Percentiles rank a stretch among this genome's conserved stretches.
These are phyloP conservation scores for Glaucidium brasilianum DNA, from an alignment of 2,113 vertebrate species.

Conservation along the genomic window DNA sequence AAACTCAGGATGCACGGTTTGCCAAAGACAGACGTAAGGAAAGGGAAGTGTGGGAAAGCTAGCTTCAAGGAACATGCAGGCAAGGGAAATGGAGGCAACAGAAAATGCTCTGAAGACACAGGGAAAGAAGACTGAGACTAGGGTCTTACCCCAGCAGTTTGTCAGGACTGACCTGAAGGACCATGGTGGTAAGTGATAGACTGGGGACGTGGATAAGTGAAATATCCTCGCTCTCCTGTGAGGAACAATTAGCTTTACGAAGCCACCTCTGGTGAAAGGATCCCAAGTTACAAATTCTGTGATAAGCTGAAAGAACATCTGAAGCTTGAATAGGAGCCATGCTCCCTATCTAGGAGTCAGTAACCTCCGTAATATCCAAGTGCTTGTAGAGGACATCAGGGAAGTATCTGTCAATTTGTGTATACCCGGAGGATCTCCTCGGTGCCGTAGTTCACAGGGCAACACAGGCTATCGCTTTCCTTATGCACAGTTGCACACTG, in stretches of 20 bases:
- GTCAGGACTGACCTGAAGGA: not conserved
- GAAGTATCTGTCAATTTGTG: not conserved
- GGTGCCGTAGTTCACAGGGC: not conserved
- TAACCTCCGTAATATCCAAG: not conserved
- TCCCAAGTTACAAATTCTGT: not conserved
- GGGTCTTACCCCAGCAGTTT: not conserved
- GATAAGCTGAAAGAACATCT: not conserved
- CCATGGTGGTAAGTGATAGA: accelerated
- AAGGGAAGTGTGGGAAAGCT: not conserved
- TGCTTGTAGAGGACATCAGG: not conserved
- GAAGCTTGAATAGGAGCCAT: not conserved
- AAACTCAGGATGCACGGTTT: not conserved
- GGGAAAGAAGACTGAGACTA: not conserved
- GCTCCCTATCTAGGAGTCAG: not conserved
- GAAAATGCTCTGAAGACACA: not conserved
- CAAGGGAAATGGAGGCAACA: not conserved
- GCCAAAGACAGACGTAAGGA: not conserved
- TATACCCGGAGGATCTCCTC: not conserved
- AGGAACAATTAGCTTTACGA: not conserved
- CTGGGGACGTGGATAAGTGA: not conserved
- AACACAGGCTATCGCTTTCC: not conserved
- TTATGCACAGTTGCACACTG: not conserved
- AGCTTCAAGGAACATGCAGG: not conserved
- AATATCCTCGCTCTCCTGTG: not conserved
- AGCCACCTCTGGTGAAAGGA: not conserved